These are phyloP conservation scores for Hassar affinis DNA, from an alignment of 2,113 vertebrate species.

Conservation along the genomic window DNA sequence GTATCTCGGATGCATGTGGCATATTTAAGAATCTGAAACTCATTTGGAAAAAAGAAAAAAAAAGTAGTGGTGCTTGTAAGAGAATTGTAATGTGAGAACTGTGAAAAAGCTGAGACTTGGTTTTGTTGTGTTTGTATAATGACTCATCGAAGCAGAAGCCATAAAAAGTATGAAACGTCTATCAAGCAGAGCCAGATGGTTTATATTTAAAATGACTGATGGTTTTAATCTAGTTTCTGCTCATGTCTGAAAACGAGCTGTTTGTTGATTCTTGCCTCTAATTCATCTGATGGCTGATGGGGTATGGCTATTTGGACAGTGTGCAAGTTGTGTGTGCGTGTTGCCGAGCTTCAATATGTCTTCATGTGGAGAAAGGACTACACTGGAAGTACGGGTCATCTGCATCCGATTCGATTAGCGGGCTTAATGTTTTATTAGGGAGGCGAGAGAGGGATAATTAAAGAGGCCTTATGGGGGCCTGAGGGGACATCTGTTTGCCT, in stretches of 20 bases:
- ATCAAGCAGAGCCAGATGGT: slow-evolving; percentile 50
- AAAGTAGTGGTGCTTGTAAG: neutral
- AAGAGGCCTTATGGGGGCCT: slow-evolving; percentile 57
- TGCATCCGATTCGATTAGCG: slow-evolving; percentile 58
- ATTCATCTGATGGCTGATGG: slow-evolving; percentile 40
- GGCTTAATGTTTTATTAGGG: slow-evolving; percentile 61
- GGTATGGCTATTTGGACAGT: slow-evolving; percentile 40
- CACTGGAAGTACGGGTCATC: slow-evolving; percentile 49
- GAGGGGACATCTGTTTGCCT: slow-evolving; percentile 73
- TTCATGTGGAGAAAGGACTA: slow-evolving; percentile 41
- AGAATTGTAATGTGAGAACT: slow-evolving; percentile 21
- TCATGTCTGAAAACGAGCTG: slow-evolving; percentile 46
- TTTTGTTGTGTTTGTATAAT: slow-evolving; percentile 34
- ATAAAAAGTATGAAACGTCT: slow-evolving; percentile 41
- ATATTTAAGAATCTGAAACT: slow-evolving; percentile 9
- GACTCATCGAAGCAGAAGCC: slow-evolving; percentile 37
- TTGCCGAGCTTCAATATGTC: slow-evolving; percentile 28
- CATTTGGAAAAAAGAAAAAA: neutral
- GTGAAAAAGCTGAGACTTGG: slow-evolving; percentile 8
- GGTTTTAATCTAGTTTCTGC: slow-evolving; percentile 47
- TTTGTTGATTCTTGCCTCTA: slow-evolving; percentile 48
- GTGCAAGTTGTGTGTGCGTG: slow-evolving; percentile 29
- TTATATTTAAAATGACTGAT: slow-evolving; percentile 49
- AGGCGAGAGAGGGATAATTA: slow-evolving; percentile 58
- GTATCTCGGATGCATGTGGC: neutral